Conservation (phyloP, 2,113 vertebrate genomes). For the Aythya baeri region DNA sequence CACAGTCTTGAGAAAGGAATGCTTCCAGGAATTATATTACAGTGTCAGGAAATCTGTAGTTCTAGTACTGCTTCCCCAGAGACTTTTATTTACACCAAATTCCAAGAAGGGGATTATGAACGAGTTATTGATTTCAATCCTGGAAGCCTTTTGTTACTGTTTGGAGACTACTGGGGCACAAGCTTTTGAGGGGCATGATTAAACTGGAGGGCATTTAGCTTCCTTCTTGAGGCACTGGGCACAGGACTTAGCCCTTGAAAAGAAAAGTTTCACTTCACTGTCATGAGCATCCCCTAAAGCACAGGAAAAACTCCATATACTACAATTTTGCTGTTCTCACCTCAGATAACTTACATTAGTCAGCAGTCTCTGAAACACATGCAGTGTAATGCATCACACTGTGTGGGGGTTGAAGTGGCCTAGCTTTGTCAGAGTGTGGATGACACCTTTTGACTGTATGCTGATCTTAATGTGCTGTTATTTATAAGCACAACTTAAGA, state of each 20-base stretch:
- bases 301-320: neutral
- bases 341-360: neutral
- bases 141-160: constrained; percentile 37
- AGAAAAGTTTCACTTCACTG: neutral
- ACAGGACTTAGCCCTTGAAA: neutral
- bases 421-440: neutral
- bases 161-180: neutral
- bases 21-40: constrained; percentile 55
- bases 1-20: constrained; percentile 44
- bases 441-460: neutral
- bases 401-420: neutral
- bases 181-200: neutral
- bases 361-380: neutral
- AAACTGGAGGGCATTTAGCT: neutral
- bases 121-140: constrained; percentile 48
- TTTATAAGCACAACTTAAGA: neutral
- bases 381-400: accelerated
- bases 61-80: constrained; percentile 13
- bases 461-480: neutral
- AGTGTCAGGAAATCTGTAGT: constrained; percentile 36
- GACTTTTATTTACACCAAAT: constrained; percentile 46
- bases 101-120: constrained; percentile 18
- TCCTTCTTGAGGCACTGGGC: neutral
- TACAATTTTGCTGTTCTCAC: neutral
- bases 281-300: neutral